Percentiles rank a stretch among this genome's conserved stretches.
Evolutionary conservation across 2,888 invertebrate genomes (phyloP).

Genomic region (Andrena flavipes): DNA sequence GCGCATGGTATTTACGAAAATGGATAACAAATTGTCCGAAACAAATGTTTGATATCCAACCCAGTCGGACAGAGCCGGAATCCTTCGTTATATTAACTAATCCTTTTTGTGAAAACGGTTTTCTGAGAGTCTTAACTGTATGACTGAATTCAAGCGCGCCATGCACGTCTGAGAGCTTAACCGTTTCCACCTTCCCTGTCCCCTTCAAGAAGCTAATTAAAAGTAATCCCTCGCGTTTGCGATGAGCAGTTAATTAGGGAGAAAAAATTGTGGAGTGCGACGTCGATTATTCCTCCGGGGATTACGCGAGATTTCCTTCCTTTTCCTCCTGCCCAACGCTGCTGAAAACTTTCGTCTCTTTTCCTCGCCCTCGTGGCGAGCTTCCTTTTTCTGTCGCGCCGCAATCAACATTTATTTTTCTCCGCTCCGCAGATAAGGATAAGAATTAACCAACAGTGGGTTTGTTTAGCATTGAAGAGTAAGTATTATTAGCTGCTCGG

Average conservation of each 20-base stretch:
- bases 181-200: background rate
- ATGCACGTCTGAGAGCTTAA: slow-evolving; percentile 16
- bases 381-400: background rate
- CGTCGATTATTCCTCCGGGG: slow-evolving; percentile 44
- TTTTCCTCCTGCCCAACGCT: slow-evolving; percentile 1
- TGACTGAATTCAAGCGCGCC: slow-evolving; percentile 11
- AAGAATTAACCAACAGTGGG: slow-evolving; percentile 35
- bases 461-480: background rate
- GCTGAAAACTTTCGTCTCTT: background rate
- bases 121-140: slow-evolving; percentile 15
- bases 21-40: too few species aligned
- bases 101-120: too few species aligned
- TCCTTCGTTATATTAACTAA: background rate
- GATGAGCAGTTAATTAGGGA: slow-evolving; percentile 58
- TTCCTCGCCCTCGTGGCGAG: background rate
- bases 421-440: slow-evolving; percentile 20
- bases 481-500: slow-evolving; percentile 3
- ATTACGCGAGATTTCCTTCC: slow-evolving; percentile 53
- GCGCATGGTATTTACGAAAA: too few species aligned
- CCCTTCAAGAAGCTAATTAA: slow-evolving; percentile 51
- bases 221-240: slow-evolving; percentile 55
- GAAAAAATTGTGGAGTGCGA: slow-evolving; percentile 25
- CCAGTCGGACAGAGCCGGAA: too few species aligned
- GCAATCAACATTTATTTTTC: background rate
- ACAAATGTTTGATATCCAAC: too few species aligned